Evolutionary conservation across 53 echinoderm and acorn worm genomes (phyloP).

Genomic region (Holothuria scabra): DNA sequence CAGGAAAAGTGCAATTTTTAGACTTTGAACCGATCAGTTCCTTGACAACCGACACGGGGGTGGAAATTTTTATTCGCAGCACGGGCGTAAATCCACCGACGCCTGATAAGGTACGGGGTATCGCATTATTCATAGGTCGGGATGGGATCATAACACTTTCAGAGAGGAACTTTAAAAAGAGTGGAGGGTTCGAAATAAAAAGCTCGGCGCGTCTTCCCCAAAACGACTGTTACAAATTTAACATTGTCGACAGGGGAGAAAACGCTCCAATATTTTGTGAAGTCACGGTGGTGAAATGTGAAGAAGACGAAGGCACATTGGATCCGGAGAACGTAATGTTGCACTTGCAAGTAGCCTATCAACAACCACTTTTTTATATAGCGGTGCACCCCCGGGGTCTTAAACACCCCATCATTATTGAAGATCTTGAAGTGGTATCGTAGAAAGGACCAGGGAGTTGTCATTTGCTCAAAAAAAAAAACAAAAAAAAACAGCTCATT

Average conservation of each 20-base stretch:
- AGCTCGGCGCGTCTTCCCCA: slow-evolving; percentile 74
- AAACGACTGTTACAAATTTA: slow-evolving; percentile 83
- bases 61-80: slow-evolving; percentile 70
- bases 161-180: slow-evolving; percentile 70
- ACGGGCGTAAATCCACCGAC: slow-evolving; percentile 84
- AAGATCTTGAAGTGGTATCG: slow-evolving; percentile 66
- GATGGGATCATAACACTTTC: slow-evolving; percentile 74
- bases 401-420: slow-evolving; percentile 62
- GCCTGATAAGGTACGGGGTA: slow-evolving; percentile 75
- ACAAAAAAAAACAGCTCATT: too few relatives aligned
- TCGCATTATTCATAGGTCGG: slow-evolving; percentile 64
- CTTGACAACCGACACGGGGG: slow-evolving; percentile 26
- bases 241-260: slow-evolving; percentile 87
- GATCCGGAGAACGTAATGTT: slow-evolving; percentile 57
- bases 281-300: slow-evolving; percentile 64
- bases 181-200: slow-evolving; percentile 55
- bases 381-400: slow-evolving; percentile 55
- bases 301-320: slow-evolving; percentile 51
- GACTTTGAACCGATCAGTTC: slow-evolving; percentile 38
- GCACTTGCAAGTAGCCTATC: slow-evolving; percentile 78
- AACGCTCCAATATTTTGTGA: slow-evolving; percentile 68
- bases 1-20: slow-evolving; percentile 79
- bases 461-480: too few relatives aligned
- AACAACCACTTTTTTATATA: slow-evolving; percentile 73
- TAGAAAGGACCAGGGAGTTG: too few relatives aligned